A percentile compares a stretch with the other conserved stretches of the same genome.
phyloP scores from a whole-genome alignment of 2,888 invertebrate genomes.

The Cistogaster globosa region DNA sequence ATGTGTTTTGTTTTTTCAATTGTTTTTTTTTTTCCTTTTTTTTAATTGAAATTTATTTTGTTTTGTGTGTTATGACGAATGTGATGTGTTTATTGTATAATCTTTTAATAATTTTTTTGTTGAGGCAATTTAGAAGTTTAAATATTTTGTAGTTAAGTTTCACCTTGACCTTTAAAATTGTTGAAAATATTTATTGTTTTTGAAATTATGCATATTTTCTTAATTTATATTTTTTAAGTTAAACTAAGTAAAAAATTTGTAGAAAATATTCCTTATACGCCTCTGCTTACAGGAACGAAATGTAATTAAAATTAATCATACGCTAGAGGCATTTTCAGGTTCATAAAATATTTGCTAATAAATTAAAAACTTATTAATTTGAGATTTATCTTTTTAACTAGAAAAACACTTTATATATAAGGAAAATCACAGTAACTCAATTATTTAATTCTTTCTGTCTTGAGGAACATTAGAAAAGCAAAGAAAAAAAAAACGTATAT shows the following conservation, averaged over 20 bases:
- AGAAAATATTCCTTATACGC: slow-evolving; percentile 12
- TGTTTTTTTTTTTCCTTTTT: background rate
- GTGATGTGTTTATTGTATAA: background rate
- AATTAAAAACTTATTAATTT: too few relatives aligned
- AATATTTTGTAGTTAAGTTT: background rate
- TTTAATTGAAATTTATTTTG: background rate
- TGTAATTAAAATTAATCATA: slow-evolving; percentile 24
- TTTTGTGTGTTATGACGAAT: slow-evolving; percentile 17
- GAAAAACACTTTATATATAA: too few relatives aligned
- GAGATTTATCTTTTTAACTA: too few relatives aligned
- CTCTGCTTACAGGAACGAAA: background rate
- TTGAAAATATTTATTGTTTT: too few relatives aligned
- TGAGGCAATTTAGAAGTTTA: background rate
- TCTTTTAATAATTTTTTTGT: background rate
- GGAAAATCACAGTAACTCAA: too few relatives aligned
- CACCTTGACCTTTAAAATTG: slow-evolving; percentile 12
- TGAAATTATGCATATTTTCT: too few relatives aligned
- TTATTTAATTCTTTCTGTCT: too few relatives aligned
- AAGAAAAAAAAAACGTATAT: too few relatives aligned
- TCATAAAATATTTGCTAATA: too few relatives aligned
- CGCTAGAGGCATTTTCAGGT: background rate
- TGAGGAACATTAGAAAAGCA: too few relatives aligned
- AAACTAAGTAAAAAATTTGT: too few relatives aligned
- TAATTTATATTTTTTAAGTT: too few relatives aligned
- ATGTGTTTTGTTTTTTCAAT: slow-evolving; percentile 7